phyloP scores from a whole-genome alignment of 2,888 invertebrate genomes.

The Xanthorhoe spadicearia region DNA sequence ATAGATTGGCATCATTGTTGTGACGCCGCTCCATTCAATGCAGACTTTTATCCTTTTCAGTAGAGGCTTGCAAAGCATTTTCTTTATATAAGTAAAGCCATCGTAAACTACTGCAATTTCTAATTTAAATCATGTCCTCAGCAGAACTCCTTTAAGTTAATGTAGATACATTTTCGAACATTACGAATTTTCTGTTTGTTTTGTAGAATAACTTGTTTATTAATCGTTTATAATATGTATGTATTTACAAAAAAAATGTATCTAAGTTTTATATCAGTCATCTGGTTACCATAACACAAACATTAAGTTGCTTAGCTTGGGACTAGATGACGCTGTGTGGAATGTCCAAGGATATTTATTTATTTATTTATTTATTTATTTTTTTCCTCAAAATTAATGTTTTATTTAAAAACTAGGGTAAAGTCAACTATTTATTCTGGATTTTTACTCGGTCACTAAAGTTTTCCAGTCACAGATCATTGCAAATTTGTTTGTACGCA shows the following conservation, averaged over 20 bases:
- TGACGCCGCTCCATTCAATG: constrained; percentile 6
- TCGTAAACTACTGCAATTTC: constrained; percentile 11
- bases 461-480: too few relatives aligned
- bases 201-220: background rate
- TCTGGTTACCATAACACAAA: too few relatives aligned
- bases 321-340: too few relatives aligned
- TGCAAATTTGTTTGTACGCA: too few relatives aligned
- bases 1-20: constrained; percentile 21
- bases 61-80: constrained; percentile 34
- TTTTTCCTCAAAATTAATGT: background rate
- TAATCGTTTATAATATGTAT: too few relatives aligned
- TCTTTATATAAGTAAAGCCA: constrained; percentile 23
- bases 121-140: constrained; percentile 21
- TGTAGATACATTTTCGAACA: too few relatives aligned
- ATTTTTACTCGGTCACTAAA: too few relatives aligned
- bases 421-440: background rate
- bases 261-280: too few relatives aligned
- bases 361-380: too few relatives aligned
- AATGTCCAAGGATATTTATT: too few relatives aligned
- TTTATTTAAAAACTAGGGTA: background rate
- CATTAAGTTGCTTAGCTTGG: too few relatives aligned
- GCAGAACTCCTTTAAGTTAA: constrained; percentile 13
- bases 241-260: too few relatives aligned
- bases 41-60: background rate
- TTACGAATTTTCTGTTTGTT: constrained; percentile 9